These are phyloP conservation scores for Harpalus rubripes DNA, from an alignment of 2,888 invertebrate genomes.

Conservation along the genomic window DNA sequence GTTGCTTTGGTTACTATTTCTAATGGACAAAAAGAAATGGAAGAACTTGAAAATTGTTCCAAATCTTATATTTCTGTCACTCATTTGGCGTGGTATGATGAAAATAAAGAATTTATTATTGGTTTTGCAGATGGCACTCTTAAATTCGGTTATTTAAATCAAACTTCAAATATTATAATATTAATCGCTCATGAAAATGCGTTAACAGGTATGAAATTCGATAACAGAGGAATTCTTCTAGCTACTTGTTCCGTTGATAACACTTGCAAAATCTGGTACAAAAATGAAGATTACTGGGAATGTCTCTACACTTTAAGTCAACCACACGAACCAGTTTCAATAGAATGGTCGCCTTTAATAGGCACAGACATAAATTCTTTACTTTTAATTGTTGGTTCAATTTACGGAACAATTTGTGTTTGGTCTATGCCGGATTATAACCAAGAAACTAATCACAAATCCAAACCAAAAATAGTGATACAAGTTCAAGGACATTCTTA, in stretches of 20 bases:
- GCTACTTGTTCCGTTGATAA: constrained; percentile 79
- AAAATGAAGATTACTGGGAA: constrained; percentile 75
- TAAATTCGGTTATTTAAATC: constrained; percentile 76
- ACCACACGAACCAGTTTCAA: constrained; percentile 76
- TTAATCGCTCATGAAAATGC: constrained; percentile 76
- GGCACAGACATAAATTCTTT: constrained; percentile 75
- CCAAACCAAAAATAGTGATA: constrained; percentile 74
- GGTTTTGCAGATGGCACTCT: constrained; percentile 80
- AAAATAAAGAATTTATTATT: constrained; percentile 80
- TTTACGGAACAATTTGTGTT: constrained; percentile 79
- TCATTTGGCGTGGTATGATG: constrained; percentile 80
- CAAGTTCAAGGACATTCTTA: constrained; percentile 79
- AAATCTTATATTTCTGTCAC: constrained; percentile 77
- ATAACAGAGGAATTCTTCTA: constrained; percentile 78
- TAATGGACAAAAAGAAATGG: constrained; percentile 72
- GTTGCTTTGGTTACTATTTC: constrained; percentile 75
- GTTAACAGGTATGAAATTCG: constrained; percentile 78
- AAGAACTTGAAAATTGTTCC: constrained; percentile 75
- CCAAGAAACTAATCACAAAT: constrained; percentile 69
- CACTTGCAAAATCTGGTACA: constrained; percentile 78
- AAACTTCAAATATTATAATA: constrained; percentile 74
- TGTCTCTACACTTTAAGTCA: constrained; percentile 77
- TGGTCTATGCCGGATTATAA: constrained; percentile 76
- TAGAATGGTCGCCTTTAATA: constrained; percentile 80
- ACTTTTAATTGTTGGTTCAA: constrained; percentile 79